Evolutionary conservation across 1,140 invertebrate species (phyloP).

Genomic region (Oppia nitens): DNA sequence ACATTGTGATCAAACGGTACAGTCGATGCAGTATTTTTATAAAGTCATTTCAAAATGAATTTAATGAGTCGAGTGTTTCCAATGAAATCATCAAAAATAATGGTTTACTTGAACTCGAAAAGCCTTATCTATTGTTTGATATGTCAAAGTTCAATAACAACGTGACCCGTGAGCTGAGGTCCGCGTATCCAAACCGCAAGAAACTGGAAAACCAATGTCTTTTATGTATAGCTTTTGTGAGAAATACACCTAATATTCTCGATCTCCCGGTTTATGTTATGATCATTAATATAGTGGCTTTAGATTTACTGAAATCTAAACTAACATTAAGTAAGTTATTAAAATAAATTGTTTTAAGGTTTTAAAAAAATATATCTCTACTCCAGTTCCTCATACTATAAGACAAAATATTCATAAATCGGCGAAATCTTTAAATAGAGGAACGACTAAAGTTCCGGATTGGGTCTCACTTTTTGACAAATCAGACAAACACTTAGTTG

Average conservation of each 20-base stretch:
- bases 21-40: conserved; percentile 79
- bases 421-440: no score
- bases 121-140: conserved; percentile 87
- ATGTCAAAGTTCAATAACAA: conserved; percentile 81
- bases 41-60: conserved; percentile 31
- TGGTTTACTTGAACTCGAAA: conserved; percentile 69
- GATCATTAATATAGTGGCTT: conserved; percentile 81
- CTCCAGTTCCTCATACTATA: background rate
- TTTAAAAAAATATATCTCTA: background rate
- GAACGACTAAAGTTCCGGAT: conserved; percentile 11
- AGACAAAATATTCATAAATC: no score
- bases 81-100: conserved; percentile 69
- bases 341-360: background rate
- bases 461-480: conserved; percentile 16
- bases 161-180: conserved; percentile 53
- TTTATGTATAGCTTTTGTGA: conserved; percentile 72
- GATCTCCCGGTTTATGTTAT: conserved; percentile 86
- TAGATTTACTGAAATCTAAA: conserved; percentile 79
- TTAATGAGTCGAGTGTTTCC: conserved; percentile 51
- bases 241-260: conserved; percentile 49
- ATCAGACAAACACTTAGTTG: background rate
- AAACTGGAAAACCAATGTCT: conserved; percentile 76
- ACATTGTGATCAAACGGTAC: conserved; percentile 77
- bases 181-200: conserved; percentile 66
- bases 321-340: conserved; percentile 22